phyloP scores from a whole-genome alignment of 2,113 vertebrate species.

The Zosterops lateralis region DNA sequence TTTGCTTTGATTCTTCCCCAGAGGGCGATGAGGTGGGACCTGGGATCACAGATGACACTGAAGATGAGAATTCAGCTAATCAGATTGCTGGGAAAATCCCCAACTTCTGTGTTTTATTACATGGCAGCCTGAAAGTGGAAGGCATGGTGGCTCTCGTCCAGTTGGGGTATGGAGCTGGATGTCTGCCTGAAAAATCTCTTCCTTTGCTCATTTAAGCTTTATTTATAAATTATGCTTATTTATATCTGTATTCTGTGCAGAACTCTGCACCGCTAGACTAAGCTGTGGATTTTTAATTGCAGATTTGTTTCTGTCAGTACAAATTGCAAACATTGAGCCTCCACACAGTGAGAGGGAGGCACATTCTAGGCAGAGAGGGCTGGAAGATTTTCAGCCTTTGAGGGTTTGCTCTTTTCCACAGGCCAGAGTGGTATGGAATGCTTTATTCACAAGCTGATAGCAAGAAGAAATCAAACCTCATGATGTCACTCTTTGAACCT shows the following conservation, averaged over 20 bases:
- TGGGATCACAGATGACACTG: slow-evolving; percentile 88
- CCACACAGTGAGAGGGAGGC: neutral
- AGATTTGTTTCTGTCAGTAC: neutral
- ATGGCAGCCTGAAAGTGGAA: slow-evolving; percentile 97
- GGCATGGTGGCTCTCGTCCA: slow-evolving; percentile 98
- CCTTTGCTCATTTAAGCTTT: neutral
- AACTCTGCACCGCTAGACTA: neutral
- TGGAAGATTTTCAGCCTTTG: neutral
- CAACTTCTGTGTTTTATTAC: slow-evolving; percentile 95
- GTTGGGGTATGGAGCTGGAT: slow-evolving; percentile 82
- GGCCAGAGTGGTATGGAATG: slow-evolving; percentile 96
- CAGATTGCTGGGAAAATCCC: slow-evolving; percentile 97
- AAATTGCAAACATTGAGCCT: neutral
- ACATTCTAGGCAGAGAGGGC: neutral
- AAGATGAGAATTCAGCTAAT: slow-evolving; percentile 94
- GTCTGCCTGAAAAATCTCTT: slow-evolving; percentile 18
- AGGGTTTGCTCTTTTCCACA: slow-evolving; percentile 53
- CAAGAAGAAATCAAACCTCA: slow-evolving; percentile 99
- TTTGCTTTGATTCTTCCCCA: slow-evolving; percentile 53
- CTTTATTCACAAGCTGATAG: slow-evolving; percentile 98
- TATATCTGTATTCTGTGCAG: neutral
- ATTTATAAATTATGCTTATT: neutral
- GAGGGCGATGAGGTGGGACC: slow-evolving; percentile 95
- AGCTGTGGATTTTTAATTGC: neutral
- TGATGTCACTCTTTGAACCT: slow-evolving; percentile 98